These are phyloP conservation scores for Onthophagus taurus DNA, from an alignment of 1,140 invertebrate genomes.

Conservation along the genomic window DNA sequence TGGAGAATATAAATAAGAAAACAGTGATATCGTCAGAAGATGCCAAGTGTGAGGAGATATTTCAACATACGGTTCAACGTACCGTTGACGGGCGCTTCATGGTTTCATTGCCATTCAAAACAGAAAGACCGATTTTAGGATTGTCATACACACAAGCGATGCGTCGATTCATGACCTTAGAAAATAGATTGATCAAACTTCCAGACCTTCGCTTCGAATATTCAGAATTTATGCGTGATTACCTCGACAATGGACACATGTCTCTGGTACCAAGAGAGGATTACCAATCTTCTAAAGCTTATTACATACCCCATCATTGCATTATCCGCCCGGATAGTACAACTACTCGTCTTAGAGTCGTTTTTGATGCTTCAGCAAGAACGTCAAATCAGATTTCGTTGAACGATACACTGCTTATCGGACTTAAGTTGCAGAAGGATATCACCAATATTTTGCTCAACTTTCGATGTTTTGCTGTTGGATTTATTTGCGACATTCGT, in stretches of 20 bases:
- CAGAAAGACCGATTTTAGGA: neutral
- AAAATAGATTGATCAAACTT: neutral
- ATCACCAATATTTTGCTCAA: no score
- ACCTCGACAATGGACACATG: neutral
- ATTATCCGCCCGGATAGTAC: neutral
- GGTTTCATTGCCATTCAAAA: neutral
- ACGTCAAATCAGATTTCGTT: no score
- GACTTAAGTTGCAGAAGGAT: no score
- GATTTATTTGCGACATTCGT: no score
- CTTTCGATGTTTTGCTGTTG: no score
- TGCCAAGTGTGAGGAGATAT: neutral
- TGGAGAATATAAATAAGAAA: neutral
- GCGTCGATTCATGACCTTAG: neutral
- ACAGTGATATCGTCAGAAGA: neutral
- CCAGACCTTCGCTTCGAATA: neutral
- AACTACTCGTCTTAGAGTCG: no score
- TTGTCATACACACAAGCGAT: neutral
- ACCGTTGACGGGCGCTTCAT: neutral
- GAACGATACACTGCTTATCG: no score
- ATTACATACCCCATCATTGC: neutral
- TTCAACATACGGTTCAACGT: neutral
- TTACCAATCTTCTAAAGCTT: neutral
- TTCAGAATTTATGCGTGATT: neutral
- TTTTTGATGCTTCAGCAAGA: no score
- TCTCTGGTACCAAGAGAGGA: neutral